Evolutionary conservation across 2,797 vertebrate genomes (phyloP).

Genomic region (Cryptoblepharus egeriae): DNA sequence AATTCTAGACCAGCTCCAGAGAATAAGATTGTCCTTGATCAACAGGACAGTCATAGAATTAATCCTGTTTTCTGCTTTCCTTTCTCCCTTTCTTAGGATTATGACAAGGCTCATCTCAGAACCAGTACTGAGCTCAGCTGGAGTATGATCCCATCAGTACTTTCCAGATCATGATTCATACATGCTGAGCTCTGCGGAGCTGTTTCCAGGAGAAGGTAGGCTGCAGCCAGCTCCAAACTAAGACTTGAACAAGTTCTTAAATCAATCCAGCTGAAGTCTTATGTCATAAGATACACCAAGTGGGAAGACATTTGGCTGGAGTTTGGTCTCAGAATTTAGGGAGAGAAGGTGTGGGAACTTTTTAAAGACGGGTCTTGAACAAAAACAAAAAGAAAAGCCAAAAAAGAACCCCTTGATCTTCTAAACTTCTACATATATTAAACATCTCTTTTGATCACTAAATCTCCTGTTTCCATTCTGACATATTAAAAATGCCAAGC

Average conservation of each 20-base stretch:
- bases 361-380: neutral
- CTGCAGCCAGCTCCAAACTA: neutral
- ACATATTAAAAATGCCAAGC: constrained; percentile 70
- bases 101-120: neutral
- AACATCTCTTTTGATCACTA: constrained; percentile 60
- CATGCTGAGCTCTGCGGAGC: neutral
- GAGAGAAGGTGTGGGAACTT: neutral
- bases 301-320: neutral
- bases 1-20: neutral
- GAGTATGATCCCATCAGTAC: too few species aligned
- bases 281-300: neutral
- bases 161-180: neutral
- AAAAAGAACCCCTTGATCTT: constrained; percentile 14
- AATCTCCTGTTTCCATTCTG: constrained; percentile 63
- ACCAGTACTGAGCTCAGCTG: too few species aligned
- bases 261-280: neutral
- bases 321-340: neutral
- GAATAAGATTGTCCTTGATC: neutral
- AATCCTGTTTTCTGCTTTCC: neutral
- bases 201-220: too few species aligned
- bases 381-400: neutral
- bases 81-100: neutral
- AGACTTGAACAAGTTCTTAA: neutral
- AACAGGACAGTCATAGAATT: too few species aligned
- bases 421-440: constrained; percentile 42